These are phyloP conservation scores for Pyralis farinalis DNA, from an alignment of 2,888 invertebrate species.

Conservation along the genomic window DNA sequence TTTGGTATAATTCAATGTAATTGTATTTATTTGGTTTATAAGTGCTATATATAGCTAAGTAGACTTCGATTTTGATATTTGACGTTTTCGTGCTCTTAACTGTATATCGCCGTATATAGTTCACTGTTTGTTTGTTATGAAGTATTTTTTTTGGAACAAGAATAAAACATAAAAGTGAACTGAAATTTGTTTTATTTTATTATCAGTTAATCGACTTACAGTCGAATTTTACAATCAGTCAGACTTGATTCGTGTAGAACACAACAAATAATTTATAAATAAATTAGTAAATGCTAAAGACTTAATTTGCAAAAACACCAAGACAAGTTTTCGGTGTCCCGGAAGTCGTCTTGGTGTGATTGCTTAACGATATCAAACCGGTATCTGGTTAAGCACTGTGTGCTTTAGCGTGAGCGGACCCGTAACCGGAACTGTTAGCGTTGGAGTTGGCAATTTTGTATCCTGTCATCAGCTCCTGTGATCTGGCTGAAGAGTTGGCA, in stretches of 20 bases:
- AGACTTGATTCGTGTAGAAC: slow-evolving; percentile 24
- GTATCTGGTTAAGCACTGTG: slow-evolving; percentile 37
- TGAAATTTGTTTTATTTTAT: slow-evolving; percentile 9
- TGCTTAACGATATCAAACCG: slow-evolving; percentile 32
- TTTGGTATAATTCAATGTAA: too few species aligned
- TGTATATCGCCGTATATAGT: too few species aligned
- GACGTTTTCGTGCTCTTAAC: too few species aligned
- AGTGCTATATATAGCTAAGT: too few species aligned
- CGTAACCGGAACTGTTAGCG: slow-evolving; percentile 44
- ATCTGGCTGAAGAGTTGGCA: slow-evolving; percentile 49
- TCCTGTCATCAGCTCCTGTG: slow-evolving; percentile 43
- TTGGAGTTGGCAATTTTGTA: slow-evolving; percentile 50
- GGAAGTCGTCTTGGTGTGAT: slow-evolving; percentile 69
- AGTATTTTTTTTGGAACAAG: background rate
- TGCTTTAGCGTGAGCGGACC: slow-evolving; percentile 55
- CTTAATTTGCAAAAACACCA: slow-evolving; percentile 55
- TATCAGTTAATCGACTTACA: slow-evolving; percentile 6
- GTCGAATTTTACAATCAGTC: slow-evolving; percentile 14
- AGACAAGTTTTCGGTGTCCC: slow-evolving; percentile 57
- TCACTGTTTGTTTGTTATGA: too few species aligned
- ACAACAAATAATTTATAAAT: slow-evolving; percentile 35
- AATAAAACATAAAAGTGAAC: slow-evolving; percentile 5
- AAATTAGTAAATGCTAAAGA: slow-evolving; percentile 24
- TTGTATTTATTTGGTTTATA: too few species aligned
- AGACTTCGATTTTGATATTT: too few species aligned